phyloP scores from a whole-genome alignment of 2,113 vertebrate genomes.

The Hypocryptadius cinnamomeus region DNA sequence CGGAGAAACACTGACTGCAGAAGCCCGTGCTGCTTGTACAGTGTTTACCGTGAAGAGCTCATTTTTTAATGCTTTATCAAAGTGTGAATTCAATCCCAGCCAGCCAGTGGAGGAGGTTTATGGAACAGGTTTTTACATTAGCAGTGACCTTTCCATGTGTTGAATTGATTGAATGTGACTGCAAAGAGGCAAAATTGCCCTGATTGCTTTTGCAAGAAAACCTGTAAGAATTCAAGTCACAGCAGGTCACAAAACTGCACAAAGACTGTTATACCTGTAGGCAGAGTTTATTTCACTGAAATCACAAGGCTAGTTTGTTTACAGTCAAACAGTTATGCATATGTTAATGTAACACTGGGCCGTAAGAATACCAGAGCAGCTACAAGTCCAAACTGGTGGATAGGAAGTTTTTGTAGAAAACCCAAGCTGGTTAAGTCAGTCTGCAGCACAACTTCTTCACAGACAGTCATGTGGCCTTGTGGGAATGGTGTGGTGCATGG shows the following conservation, averaged over 20 bases:
- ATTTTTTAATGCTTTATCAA: not conserved
- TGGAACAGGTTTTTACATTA: not conserved
- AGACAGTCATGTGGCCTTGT: not conserved
- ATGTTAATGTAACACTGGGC: no score
- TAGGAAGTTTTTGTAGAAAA: not conserved
- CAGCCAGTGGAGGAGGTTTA: rapidly evolving
- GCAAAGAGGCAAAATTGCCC: not conserved
- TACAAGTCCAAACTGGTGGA: not conserved
- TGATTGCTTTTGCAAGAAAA: rapidly evolving
- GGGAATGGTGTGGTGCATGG: not conserved
- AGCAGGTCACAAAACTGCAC: not conserved
- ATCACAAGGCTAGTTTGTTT: not conserved
- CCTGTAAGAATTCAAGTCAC: not conserved
- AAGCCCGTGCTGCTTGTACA: not conserved
- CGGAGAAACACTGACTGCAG: not conserved
- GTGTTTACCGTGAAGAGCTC: not conserved
- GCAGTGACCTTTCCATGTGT: not conserved
- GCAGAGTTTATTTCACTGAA: not conserved
- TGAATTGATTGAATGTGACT: not conserved
- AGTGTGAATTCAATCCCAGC: not conserved
- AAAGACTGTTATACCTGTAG: not conserved
- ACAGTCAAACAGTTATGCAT: not conserved
- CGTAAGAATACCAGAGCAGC: rapidly evolving
- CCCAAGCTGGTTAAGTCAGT: not conserved
- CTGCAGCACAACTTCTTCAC: not conserved